Percentiles rank a stretch among this genome's conserved stretches.
Evolutionary conservation across 2,888 invertebrate genomes (phyloP).

Genomic region (Sphaerophoria taeniata): DNA sequence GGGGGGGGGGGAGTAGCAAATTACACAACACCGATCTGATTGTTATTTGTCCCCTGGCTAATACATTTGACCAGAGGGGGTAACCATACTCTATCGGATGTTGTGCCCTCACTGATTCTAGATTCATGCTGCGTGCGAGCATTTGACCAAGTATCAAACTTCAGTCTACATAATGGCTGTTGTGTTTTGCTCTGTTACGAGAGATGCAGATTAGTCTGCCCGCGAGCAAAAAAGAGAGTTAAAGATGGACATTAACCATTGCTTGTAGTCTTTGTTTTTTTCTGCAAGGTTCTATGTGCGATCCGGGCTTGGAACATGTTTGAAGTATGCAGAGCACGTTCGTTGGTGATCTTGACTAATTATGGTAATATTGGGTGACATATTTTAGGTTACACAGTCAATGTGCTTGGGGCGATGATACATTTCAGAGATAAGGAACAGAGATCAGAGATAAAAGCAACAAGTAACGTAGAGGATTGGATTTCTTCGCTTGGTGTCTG

Average conservation of each 20-base stretch:
- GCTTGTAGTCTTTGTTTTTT: slow-evolving; percentile 8
- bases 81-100: slow-evolving; percentile 28
- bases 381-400: slow-evolving; percentile 46
- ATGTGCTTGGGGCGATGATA: not conserved
- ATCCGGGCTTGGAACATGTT: slow-evolving; percentile 40
- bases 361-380: slow-evolving; percentile 65
- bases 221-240: slow-evolving; percentile 3
- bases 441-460: slow-evolving; percentile 1
- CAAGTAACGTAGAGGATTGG: too few species aligned
- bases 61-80: slow-evolving; percentile 69
- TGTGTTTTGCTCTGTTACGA: not conserved
- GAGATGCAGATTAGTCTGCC: slow-evolving; percentile 17
- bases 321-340: slow-evolving; percentile 34
- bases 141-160: not conserved
- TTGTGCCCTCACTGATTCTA: slow-evolving; percentile 16
- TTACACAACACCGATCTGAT: slow-evolving; percentile 54
- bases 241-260: slow-evolving; percentile 45
- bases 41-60: slow-evolving; percentile 73
- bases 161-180: slow-evolving; percentile 40
- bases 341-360: slow-evolving; percentile 60
- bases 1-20: slow-evolving; percentile 2
- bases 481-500: too few species aligned
- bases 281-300: slow-evolving; percentile 26
- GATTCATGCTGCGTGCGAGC: slow-evolving; percentile 25
- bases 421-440: not conserved